These are phyloP conservation scores for Hirudo medicinalis DNA, from an alignment of 1,140 invertebrate species.

Conservation along the genomic window DNA sequence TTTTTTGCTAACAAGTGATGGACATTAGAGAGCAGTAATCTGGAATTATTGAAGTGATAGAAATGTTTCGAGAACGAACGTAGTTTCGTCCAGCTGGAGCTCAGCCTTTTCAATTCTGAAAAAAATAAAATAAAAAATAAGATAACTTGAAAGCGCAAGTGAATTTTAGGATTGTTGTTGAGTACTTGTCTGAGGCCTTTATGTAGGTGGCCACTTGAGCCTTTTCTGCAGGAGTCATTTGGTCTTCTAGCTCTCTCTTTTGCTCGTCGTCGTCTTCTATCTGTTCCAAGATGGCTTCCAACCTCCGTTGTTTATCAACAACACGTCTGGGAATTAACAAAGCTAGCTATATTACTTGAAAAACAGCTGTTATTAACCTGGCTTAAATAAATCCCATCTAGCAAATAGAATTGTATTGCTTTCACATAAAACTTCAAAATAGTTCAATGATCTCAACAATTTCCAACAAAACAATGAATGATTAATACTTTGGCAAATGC, in stretches of 20 bases:
- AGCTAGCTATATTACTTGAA: too few species aligned
- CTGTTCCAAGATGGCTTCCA: slow-evolving; percentile 64
- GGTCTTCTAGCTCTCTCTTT: slow-evolving; percentile 62
- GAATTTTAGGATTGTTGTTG: not conserved
- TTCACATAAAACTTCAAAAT: too few species aligned
- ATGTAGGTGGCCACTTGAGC: slow-evolving; percentile 54
- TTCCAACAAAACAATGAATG: too few species aligned
- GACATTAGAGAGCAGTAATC: too few species aligned
- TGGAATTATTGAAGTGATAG: not conserved
- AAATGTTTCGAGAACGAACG: slow-evolving; percentile 50
- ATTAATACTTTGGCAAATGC: too few species aligned
- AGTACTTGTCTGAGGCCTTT: slow-evolving; percentile 49
- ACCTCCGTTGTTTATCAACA: slow-evolving; percentile 67
- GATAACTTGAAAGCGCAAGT: not conserved
- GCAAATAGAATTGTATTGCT: too few species aligned
- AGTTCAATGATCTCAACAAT: too few species aligned
- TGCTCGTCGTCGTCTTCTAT: slow-evolving; percentile 59
- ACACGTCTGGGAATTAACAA: slow-evolving; percentile 44
- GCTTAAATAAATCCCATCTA: too few species aligned
- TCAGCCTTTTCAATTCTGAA: slow-evolving; percentile 49
- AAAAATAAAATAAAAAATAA: slow-evolving; percentile 20
- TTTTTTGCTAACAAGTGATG: too few species aligned
- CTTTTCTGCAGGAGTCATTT: slow-evolving; percentile 62
- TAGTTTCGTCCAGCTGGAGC: slow-evolving; percentile 56
- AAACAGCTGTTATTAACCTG: too few species aligned